Base-by-base conservation (phyloP, 2,888 invertebrate genomes). In the Harpalus rufipes region DNA sequence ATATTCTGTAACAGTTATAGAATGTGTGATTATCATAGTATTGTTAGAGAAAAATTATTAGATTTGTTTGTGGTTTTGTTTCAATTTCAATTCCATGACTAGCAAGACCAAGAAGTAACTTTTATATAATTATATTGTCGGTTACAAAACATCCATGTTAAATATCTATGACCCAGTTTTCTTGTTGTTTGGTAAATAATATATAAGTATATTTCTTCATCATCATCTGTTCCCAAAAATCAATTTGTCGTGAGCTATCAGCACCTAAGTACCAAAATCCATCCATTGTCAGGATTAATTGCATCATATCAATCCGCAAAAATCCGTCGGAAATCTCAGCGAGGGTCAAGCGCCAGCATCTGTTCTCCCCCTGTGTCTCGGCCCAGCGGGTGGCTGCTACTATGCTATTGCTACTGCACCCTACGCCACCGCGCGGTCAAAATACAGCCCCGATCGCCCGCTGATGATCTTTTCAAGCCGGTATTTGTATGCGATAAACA, bases 401-500 rank as follows among this genome's bases (percentile, higher is more conserved):
- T 32, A 5, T 32, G 5, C 32, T 32, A 32, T 5, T 32, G 32
- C 32, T 32, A 3, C 32, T 4, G 3, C 32, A 32, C 32, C 32
- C 32, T 25, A 59, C 12, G 39, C 25, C 21, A 12, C 10, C 59
- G 21, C 21, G n/a, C 7, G 39, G 68, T 14, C 14, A 44, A 74
- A 74, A 74, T 39, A 68, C 25, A 68, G 44, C 21, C 65, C 63
- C 63, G 65, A 18, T 51, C 65, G 44, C 21, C 12, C 56, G 32
- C 44, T 51, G 82, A 32, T 83, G 74, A 74, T 83, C 83, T 76
- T 83, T 83, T 83, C 83, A 59, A 61, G 83, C 32, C 82, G 16
- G 83, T 83, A 83, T 83, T 83, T 83, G 76, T 83, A 76, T 76
- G 83, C 83, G 83, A 83, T 83, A 83, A 83, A 83, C 83, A 83